phyloP scores from a whole-genome alignment of 2,113 vertebrate species.

The Brienomyrus longianalis region DNA sequence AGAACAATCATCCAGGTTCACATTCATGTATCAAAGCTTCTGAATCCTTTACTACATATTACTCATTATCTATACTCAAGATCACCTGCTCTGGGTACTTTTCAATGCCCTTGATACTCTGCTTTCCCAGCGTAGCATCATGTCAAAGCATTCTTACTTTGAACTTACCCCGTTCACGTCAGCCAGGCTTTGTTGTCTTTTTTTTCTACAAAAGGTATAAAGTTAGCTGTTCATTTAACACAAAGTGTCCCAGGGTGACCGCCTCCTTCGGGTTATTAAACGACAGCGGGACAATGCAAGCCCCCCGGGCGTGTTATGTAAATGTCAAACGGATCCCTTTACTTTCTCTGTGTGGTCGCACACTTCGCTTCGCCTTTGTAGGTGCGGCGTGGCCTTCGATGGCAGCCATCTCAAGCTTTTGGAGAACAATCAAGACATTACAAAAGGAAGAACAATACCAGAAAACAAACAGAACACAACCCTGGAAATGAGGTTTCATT shows the following conservation, averaged over 20 bases:
- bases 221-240: not conserved
- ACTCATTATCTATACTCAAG: not conserved
- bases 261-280: not conserved
- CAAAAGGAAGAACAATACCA: not conserved
- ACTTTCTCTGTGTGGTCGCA: conserved; percentile 27
- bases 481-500: not conserved
- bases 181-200: not conserved
- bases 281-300: not conserved
- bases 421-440: conserved; percentile 48
- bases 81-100: not conserved
- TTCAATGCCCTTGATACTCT: not conserved
- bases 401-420: conserved; percentile 32
- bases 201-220: not conserved
- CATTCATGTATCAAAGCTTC: not conserved
- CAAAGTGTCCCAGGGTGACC: not conserved
- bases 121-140: not conserved
- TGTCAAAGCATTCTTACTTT: not conserved
- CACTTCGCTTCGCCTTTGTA: conserved; percentile 27
- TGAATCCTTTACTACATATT: not conserved
- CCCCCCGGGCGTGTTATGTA: not conserved
- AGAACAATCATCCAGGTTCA: not conserved
- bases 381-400: conserved; percentile 32
- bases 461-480: not conserved
- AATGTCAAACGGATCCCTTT: conserved; percentile 34
- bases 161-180: not conserved